These are phyloP conservation scores for Troides helena DNA, from an alignment of 2,888 invertebrate genomes.

Conservation along the genomic window DNA sequence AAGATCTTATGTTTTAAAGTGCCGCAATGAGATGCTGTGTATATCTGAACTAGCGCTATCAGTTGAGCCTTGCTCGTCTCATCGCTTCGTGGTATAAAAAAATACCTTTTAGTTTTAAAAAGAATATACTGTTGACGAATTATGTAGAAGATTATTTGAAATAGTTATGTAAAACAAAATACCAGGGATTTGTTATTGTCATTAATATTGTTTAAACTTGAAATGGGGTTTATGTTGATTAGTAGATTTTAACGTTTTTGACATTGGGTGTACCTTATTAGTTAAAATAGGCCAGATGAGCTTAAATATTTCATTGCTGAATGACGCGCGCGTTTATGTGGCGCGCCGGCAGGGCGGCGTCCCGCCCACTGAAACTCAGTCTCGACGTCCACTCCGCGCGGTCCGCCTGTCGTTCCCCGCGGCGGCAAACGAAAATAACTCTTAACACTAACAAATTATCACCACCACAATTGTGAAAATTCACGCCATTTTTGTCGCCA, in stretches of 20 bases:
- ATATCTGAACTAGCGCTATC: no score
- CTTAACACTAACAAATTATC: constrained; percentile 39
- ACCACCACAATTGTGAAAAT: constrained; percentile 37
- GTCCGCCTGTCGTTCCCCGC: constrained; percentile 75
- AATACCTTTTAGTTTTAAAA: no score
- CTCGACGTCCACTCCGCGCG: constrained; percentile 80
- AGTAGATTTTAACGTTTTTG: constrained; percentile 2
- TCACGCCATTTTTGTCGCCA: constrained; percentile 38
- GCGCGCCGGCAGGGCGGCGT: constrained; percentile 54
- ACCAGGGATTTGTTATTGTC: no score
- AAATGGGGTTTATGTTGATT: no score
- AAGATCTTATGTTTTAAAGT: no score
- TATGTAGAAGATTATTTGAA: no score
- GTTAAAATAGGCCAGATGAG: constrained; percentile 37
- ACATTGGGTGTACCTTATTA: constrained; percentile 22
- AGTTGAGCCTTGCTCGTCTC: no score
- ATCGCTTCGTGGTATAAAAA: no score
- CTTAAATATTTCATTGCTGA: constrained; percentile 53
- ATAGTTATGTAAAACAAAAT: no score
- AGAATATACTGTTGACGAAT: no score
- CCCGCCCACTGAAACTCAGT: constrained; percentile 76
- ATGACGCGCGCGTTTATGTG: constrained; percentile 58
- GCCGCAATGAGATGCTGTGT: no score
- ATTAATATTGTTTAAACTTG: no score
- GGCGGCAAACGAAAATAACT: constrained; percentile 45